Evolutionary conservation across 1,140 invertebrate species (phyloP), one percentile per base, ranked within the genome.

Genomic region (Lepidurus couesii): DNA sequence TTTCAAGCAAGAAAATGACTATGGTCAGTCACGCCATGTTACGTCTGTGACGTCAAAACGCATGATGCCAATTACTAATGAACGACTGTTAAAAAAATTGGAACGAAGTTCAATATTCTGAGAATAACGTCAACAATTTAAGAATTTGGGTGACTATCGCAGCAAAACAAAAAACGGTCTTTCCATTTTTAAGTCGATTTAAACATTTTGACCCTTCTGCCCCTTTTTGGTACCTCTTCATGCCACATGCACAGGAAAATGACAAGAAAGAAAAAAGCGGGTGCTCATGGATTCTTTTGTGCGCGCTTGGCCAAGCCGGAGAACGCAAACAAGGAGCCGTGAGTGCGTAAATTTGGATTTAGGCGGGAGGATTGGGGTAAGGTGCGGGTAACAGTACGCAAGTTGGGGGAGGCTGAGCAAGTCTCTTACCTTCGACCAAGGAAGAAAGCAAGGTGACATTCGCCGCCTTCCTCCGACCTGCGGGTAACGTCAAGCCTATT

Each of bases 401-500:
- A 65, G 21, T 65, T 65, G 3, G 16, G 53, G 53, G 16, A 65
- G 53, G 53, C 53, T 65, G 13, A 65, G 53, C 53, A 7, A 65
- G 53, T 65, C n/a, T n/a, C 86, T 86, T 89, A 96, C 94, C 97
- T 94, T 99, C 98, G 42, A 99, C 97, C 82, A 99, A 87, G 7
- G 97, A 98, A 11, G 98, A 99, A 65, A 99, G 89, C 42, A 99
- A 88, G 1, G 98, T 99, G 4, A 99, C 97, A 84, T 98, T 98
- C 21, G 98, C 97, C 45, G 97, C 97, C 91, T 99, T 99, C 88
- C 98, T 90, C 83, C 98, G 88, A 8, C 98, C 98, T 7, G 98
- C 98, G 21, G 98, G 98, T 81, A 99, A 87, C 87, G 97, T 98
- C 24, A 99, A 89, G 24, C 98, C 98, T 82, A 99, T 99, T 87